These are phyloP conservation scores for Plutella xylostella DNA, from an alignment of 2,888 invertebrate species.

Conservation along the genomic window DNA sequence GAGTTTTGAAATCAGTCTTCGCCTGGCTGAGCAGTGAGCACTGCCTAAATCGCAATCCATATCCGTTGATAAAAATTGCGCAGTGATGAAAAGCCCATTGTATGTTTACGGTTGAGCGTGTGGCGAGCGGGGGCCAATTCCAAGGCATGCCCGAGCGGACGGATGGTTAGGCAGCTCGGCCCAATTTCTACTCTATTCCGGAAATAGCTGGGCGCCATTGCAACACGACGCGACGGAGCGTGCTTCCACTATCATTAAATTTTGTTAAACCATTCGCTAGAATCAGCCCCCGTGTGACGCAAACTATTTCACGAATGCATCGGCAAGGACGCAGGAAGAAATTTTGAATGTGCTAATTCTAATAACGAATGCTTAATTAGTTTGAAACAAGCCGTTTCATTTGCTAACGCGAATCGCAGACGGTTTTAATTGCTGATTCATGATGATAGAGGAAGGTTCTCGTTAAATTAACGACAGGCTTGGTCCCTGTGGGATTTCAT, in stretches of 20 bases:
- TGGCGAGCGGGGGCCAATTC: not conserved
- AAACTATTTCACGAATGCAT: not conserved
- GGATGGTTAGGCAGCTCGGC: constrained; percentile 5
- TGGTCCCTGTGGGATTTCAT: no score
- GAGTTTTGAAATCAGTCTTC: no score
- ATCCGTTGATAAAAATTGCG: no score
- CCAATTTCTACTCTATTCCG: constrained; percentile 45
- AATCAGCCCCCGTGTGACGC: constrained; percentile 8
- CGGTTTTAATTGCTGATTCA: no score
- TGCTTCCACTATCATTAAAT: constrained; percentile 45
- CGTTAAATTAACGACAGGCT: no score
- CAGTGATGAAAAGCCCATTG: no score
- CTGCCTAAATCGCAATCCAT: no score
- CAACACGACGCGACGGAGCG: constrained; percentile 37
- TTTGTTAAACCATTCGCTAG: no score
- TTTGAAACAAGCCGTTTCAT: not conserved
- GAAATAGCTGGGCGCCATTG: constrained; percentile 31
- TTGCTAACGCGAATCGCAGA: not conserved
- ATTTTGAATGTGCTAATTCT: not conserved
- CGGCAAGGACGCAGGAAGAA: no score
- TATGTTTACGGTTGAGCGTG: no score
- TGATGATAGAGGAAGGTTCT: no score
- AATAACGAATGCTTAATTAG: not conserved
- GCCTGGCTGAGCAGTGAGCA: no score
- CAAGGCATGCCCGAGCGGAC: not conserved